Conservation (phyloP, 2,797 vertebrate species). For the Acipenser ruthenus region DNA sequence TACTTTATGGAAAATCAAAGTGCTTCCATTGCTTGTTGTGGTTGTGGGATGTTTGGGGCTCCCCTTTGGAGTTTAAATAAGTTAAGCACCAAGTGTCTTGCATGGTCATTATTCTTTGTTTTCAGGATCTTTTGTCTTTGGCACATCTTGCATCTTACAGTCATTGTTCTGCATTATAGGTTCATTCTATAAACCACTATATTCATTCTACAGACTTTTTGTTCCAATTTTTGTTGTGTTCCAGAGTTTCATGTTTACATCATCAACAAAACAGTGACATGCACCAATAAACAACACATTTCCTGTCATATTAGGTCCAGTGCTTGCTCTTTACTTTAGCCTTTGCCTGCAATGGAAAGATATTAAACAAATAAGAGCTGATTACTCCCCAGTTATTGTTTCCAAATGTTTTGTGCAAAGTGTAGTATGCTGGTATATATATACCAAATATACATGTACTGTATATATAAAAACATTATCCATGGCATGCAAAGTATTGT, state of each 20-base stretch:
- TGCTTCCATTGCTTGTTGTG: constrained; percentile 41
- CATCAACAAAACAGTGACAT: constrained; percentile 47
- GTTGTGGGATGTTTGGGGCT: constrained; percentile 30
- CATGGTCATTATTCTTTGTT: no score
- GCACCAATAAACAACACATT: constrained; percentile 59
- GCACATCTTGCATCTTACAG: background rate
- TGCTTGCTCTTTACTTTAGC: constrained; percentile 9
- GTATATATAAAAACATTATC: no score
- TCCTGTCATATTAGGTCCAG: constrained; percentile 31
- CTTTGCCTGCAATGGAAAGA: no score
- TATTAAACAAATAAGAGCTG: no score
- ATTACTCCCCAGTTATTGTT: background rate
- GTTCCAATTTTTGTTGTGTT: no score
- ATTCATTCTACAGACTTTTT: background rate
- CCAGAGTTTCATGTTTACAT: constrained; percentile 41
- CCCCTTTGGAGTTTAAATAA: constrained; percentile 9
- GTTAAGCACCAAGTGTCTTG: no score
- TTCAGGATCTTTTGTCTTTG: no score
- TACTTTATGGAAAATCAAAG: constrained; percentile 44
- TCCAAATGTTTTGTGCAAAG: background rate
- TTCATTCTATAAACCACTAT: constrained; percentile 17
- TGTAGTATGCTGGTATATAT: no score
- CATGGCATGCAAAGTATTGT: no score
- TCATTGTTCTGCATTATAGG: constrained; percentile 6
- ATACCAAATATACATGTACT: no score